phyloP scores from a whole-genome alignment of 2,113 vertebrate genomes.

The Willisornis vidua region DNA sequence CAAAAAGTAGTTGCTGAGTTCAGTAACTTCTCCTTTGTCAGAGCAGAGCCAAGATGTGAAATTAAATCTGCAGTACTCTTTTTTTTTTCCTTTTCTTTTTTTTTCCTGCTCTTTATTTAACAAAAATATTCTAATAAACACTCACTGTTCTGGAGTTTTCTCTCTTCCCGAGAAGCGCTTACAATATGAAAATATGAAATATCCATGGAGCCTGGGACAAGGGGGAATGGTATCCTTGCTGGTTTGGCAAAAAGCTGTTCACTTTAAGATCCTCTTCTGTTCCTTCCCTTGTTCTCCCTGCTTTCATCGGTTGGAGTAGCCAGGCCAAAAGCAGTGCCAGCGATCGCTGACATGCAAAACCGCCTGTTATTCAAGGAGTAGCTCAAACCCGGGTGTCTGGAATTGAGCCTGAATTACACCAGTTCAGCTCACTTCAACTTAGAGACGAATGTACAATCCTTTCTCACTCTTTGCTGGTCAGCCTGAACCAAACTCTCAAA shows the following conservation, averaged over 20 bases:
- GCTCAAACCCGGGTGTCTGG: slow-evolving; percentile 14
- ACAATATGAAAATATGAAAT: background rate
- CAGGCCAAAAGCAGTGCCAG: slow-evolving; percentile 30
- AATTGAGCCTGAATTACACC: slow-evolving; percentile 21
- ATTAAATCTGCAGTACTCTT: slow-evolving; percentile 71
- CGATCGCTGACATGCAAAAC: background rate
- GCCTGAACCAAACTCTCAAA: slow-evolving; percentile 59
- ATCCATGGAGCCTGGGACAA: slow-evolving; percentile 23
- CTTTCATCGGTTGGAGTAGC: slow-evolving; percentile 39
- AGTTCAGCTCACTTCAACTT: slow-evolving; percentile 33
- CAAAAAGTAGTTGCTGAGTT: slow-evolving; percentile 56
- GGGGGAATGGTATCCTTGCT: slow-evolving; percentile 52
- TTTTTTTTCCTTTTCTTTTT: background rate
- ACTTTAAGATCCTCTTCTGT: slow-evolving; percentile 28
- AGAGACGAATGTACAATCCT: slow-evolving; percentile 20
- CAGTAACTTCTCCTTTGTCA: slow-evolving; percentile 70
- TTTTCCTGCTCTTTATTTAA: slow-evolving; percentile 63
- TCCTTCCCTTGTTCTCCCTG: slow-evolving; percentile 17
- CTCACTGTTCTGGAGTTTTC: slow-evolving; percentile 64
- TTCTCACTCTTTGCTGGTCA: slow-evolving; percentile 13
- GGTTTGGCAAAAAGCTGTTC: slow-evolving; percentile 39
- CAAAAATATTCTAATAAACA: slow-evolving; percentile 68
- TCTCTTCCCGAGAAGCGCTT: slow-evolving; percentile 52
- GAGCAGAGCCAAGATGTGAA: slow-evolving; percentile 77
- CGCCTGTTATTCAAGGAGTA: background rate